These are phyloP conservation scores for Collichthys lucidus DNA, from an alignment of 2,113 vertebrate genomes.

Conservation along the genomic window DNA sequence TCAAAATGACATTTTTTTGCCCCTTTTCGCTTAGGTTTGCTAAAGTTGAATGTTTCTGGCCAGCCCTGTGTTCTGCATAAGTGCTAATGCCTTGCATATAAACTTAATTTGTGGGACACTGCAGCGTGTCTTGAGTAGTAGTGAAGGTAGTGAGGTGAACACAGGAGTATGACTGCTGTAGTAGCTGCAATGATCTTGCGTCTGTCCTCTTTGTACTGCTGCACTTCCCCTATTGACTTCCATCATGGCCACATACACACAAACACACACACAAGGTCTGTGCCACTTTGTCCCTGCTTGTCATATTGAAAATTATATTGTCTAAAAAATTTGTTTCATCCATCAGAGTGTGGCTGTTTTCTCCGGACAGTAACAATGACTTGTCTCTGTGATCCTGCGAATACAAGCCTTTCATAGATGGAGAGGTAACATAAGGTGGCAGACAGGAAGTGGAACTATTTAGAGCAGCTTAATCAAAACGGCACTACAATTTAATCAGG, in stretches of 20 bases:
- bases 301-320: slow-evolving; percentile 32
- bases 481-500: background rate
- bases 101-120: background rate
- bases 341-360: slow-evolving; percentile 24
- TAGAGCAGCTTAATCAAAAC: slow-evolving; percentile 14
- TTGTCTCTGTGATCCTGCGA: slow-evolving; percentile 6
- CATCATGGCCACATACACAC: slow-evolving; percentile 1
- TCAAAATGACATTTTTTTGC: background rate
- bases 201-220: slow-evolving; percentile 24
- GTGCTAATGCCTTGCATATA: background rate
- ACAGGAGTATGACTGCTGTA: slow-evolving; percentile 16
- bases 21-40: background rate
- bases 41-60: background rate
- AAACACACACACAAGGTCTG: background rate
- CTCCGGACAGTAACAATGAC: background rate
- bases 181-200: slow-evolving; percentile 24
- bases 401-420: slow-evolving; percentile 7
- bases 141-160: background rate
- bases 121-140: background rate
- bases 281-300: slow-evolving; percentile 18
- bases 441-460: slow-evolving; percentile 32
- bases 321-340: slow-evolving; percentile 43
- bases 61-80: background rate
- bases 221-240: slow-evolving; percentile 20
- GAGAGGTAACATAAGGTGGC: slow-evolving; percentile 1